These are phyloP conservation scores for Sylvia borin DNA, from an alignment of 2,797 vertebrate genomes.

Conservation along the genomic window DNA sequence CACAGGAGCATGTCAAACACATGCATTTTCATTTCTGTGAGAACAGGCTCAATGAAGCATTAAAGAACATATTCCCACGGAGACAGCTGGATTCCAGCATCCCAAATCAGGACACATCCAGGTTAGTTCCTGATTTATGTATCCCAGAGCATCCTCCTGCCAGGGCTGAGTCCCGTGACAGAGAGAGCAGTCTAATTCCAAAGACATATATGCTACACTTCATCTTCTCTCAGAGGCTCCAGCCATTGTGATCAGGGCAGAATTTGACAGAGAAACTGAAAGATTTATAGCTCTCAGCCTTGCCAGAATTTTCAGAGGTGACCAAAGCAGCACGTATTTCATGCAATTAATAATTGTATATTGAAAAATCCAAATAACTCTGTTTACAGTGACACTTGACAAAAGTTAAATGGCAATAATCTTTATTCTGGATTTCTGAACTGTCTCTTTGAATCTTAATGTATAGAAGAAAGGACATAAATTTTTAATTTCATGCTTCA, in stretches of 20 bases:
- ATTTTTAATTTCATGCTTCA: background rate
- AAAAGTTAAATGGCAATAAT: background rate
- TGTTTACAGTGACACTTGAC: background rate
- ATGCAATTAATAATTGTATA: background rate
- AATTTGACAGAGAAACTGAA: constrained; percentile 1
- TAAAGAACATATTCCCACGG: constrained; percentile 72
- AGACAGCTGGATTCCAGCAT: constrained; percentile 65
- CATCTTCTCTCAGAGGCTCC: constrained; percentile 29
- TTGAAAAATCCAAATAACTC: background rate
- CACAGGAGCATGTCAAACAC: constrained; percentile 65
- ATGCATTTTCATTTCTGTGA: constrained; percentile 74
- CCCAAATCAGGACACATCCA: constrained; percentile 61
- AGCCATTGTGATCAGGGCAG: constrained; percentile 38
- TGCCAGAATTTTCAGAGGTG: background rate
- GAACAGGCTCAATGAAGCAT: constrained; percentile 71
- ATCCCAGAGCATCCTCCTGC: constrained; percentile 53
- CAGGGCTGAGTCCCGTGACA: constrained; percentile 53
- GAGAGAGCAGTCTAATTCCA: constrained; percentile 37
- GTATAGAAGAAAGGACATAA: background rate
- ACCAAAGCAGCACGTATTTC: background rate
- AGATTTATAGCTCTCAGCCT: constrained; percentile 29
- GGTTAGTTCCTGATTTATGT: constrained; percentile 70
- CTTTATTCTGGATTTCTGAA: background rate
- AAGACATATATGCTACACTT: constrained; percentile 58
- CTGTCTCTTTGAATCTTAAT: background rate